Evolutionary conservation across 2,113 vertebrate genomes (phyloP).

Genomic region (Phrynocephalus versicolor): DNA sequence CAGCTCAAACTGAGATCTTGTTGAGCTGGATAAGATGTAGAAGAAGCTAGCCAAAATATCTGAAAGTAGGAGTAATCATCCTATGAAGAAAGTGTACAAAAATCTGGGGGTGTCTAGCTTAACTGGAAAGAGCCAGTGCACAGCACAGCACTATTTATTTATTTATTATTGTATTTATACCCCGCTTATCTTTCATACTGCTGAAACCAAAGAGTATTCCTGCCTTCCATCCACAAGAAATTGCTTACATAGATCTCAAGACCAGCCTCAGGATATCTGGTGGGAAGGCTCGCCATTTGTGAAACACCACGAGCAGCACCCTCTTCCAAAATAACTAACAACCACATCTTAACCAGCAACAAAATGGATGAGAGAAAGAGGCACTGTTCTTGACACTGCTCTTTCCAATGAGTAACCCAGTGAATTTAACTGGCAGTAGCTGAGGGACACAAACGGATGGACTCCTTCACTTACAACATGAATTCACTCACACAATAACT

Average conservation of each 20-base stretch:
- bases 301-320: background rate
- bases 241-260: background rate
- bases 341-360: background rate
- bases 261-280: background rate
- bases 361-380: background rate
- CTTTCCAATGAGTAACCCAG: background rate
- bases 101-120: too few species aligned
- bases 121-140: background rate
- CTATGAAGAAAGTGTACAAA: too few species aligned
- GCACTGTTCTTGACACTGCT: background rate
- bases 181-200: too few species aligned
- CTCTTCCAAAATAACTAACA: background rate
- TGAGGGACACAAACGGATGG: background rate
- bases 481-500: background rate
- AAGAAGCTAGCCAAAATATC: too few species aligned
- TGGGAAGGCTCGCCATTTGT: background rate
- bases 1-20: too few species aligned
- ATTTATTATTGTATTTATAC: too few species aligned
- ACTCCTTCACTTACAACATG: background rate
- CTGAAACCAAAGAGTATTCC: background rate
- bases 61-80: too few species aligned
- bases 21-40: too few species aligned
- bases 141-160: background rate
- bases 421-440: background rate
- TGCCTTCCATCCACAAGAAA: background rate